Evolutionary conservation across 2,888 invertebrate genomes (phyloP).

Genomic region (Epinotia brunnichana): DNA sequence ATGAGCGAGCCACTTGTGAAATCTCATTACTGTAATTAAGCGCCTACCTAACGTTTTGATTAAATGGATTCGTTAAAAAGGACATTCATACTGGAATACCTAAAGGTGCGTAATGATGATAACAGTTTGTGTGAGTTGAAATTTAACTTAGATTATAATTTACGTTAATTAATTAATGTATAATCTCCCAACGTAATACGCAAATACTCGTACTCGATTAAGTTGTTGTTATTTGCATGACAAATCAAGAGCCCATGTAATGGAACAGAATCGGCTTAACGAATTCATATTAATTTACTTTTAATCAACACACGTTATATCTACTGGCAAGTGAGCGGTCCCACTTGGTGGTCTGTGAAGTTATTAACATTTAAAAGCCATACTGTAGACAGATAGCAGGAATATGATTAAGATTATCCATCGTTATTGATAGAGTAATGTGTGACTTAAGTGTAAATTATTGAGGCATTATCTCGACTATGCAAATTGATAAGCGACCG

Average conservation of each 20-base stretch:
- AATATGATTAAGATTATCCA: conserved; percentile 4
- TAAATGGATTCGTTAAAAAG: conserved; percentile 50
- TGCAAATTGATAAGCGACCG: conserved; percentile 60
- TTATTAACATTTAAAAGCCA: conserved; percentile 1
- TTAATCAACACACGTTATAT: conserved; percentile 12
- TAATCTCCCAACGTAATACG: neutral
- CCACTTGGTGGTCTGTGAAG: conserved; percentile 7
- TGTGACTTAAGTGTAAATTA: conserved; percentile 30
- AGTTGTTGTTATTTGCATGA: conserved; percentile 7
- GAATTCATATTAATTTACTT: conserved; percentile 4
- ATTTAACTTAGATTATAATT: conserved; percentile 25
- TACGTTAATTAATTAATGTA: conserved; percentile 12
- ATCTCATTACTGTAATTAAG: conserved; percentile 62
- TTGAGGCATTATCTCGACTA: conserved; percentile 55
- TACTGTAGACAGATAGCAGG: conserved; percentile 3
- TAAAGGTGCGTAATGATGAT: conserved; percentile 30
- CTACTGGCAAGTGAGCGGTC: neutral
- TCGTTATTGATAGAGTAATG: conserved; percentile 19
- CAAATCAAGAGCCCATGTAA: neutral
- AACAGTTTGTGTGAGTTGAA: neutral
- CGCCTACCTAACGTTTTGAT: conserved; percentile 49
- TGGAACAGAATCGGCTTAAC: conserved; percentile 7
- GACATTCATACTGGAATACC: conserved; percentile 42
- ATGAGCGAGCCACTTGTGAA: conserved; percentile 51
- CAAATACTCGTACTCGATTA: neutral